Evolutionary conservation across 2,113 vertebrate genomes (phyloP), one percentile per base, ranked within the genome.

Genomic region (Sarotherodon lohbergeri): DNA sequence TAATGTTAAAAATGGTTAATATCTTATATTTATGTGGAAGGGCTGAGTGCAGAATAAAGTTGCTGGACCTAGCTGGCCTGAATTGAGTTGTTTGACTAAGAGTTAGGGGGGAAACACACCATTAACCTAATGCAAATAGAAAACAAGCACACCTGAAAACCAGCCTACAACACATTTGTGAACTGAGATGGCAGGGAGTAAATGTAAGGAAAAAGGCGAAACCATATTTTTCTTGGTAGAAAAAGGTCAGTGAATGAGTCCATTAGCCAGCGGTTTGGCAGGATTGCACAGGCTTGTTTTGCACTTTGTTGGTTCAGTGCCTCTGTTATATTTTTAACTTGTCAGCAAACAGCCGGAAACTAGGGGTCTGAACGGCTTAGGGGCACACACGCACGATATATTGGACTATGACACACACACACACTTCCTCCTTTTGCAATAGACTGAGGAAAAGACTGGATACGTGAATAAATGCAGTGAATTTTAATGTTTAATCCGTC

Each of bases 301-400:
- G 43, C 17, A 48, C 48, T 84, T 55, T 13, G 52, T 29, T 84
- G 83, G 46, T 87, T 88, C 46, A 91, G 5, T 84, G 68, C 61
- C 55, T 81, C 71, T 48, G 73, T 52, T 92, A 39, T 88, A 90
- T 91, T 90, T 92, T 84, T 88, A 91, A 91, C 82, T 80, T 66
- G 57, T 54, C 55, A 32, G 85, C 36, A 89, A 92, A 92, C 87
- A 86, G 71, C 81, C 14, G 84, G 89, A 93, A 92, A 90, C 39
- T 7, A 29, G 24, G 13, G 54, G 48, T 82, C 79, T 88, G 32
- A 84, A 48, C 22, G 81, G 81, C 89, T 83, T 46, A 85, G 48
- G 46, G 52, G 16, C 41, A 43, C 83, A 80, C 22, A 73, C 13
- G 5, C 22, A 48, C 6, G 9, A 2, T 32, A 71, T 29, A 41